Evolutionary conservation across 2,797 vertebrate species (phyloP).

Genomic region (Garrulus glandarius): DNA sequence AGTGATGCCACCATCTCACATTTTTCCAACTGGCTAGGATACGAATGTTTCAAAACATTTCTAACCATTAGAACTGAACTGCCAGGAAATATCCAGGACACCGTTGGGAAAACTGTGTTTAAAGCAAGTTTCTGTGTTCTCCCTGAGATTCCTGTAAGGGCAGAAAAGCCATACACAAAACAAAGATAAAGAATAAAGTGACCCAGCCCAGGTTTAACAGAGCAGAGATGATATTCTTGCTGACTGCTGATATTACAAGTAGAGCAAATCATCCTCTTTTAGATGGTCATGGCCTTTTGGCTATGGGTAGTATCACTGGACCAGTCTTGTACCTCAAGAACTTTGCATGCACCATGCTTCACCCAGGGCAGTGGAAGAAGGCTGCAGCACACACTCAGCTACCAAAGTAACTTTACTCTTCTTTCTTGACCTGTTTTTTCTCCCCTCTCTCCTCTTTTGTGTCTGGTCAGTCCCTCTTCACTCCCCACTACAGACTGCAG

Average conservation of each 20-base stretch:
- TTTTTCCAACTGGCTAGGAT: not conserved
- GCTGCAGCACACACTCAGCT: fast-evolving
- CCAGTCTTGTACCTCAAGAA: not conserved
- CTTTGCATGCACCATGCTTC: not conserved
- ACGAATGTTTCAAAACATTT: not conserved
- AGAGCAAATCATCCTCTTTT: not conserved
- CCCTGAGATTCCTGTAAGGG: not conserved
- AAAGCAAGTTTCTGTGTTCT: not conserved
- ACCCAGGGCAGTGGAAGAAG: not conserved
- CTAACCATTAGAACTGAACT: not conserved
- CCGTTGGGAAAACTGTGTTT: fast-evolving
- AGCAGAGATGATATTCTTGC: not conserved
- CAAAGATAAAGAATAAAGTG: not conserved
- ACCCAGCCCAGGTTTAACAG: not conserved
- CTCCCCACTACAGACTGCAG: fast-evolving
- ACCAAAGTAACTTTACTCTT: not conserved
- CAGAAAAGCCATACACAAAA: not conserved
- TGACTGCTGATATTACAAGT: not conserved
- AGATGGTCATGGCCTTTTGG: not conserved
- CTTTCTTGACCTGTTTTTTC: not conserved
- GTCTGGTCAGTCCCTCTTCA: not conserved
- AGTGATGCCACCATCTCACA: not conserved
- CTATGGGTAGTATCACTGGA: not conserved
- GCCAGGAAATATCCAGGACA: not conserved
- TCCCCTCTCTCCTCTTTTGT: not conserved